Evolutionary conservation across 2,888 invertebrate species (phyloP), one percentile per base, ranked within the genome.

Genomic region (Thereva unica): DNA sequence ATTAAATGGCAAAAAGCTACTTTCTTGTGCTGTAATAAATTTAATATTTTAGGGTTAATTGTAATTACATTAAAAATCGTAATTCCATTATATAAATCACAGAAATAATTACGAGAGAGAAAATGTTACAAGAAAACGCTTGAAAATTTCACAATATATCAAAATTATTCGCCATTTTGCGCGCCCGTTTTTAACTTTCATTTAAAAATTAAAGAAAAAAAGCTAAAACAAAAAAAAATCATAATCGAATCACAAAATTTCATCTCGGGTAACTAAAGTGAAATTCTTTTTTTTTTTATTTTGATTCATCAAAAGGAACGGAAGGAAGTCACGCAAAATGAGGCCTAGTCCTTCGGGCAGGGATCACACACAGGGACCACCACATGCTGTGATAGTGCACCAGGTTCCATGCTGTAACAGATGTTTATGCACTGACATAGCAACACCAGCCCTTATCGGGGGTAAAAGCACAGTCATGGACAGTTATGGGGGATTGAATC

Each of bases 331-430:
- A 37, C 38, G 37, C 53, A 35, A 9, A 54, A 40, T 40, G 12
- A 12, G 40, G 40, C 7, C 41, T 55, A 55, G 40, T 41, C 38
- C 44, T 45, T n/a, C 44, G 44, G 34, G 9, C 44, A 45, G 8
- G 57, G 57, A 45, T 45, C 57, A 57, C 23, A 23, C 57, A 57
- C 23, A 23, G 57, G 45, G 35, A 57, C 55, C 57, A 45, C 45
- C 57, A 34, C 44, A 57, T 57, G 57, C 57, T 45, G 55, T 37
- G 35, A 10, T 34, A 23, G 45, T 6, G 23, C 37, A 12, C 38
- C 6, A 52, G 37, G 37, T 23, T 23, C 23, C 23, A 23, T 23
- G n/a, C 34, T 44, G 57, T 45, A 57, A 57, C 57, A 57, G 57
- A 57, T 57, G 57, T 57, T 57, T 47, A 40, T 35, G 10, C 40